Conservation (phyloP, 2,888 invertebrate species). For the Nemotelus pantherinus region DNA sequence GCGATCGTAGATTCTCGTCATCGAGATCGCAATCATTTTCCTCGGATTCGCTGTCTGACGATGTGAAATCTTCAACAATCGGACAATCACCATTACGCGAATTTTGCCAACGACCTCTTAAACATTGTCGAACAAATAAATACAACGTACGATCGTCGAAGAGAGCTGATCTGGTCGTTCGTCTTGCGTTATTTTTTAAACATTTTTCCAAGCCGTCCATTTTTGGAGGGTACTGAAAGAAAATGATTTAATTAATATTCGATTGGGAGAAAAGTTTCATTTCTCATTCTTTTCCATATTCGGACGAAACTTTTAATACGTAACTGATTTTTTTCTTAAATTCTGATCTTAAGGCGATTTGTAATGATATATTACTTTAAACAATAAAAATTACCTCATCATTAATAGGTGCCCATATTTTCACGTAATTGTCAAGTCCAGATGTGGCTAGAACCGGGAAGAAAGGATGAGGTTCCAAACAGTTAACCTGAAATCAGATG, state of each 20-base stretch:
- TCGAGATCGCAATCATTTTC: slow-evolving; percentile 44
- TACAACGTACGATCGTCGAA: slow-evolving; percentile 59
- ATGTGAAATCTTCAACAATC: slow-evolving; percentile 23
- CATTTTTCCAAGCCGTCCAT: slow-evolving; percentile 57
- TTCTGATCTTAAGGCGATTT: no score
- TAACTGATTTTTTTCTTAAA: no score
- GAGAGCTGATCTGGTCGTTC: slow-evolving; percentile 52
- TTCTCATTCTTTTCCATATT: no score
- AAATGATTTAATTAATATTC: background rate
- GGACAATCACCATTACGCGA: slow-evolving; percentile 42
- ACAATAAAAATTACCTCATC: slow-evolving; percentile 61
- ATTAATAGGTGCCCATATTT: slow-evolving; percentile 87
- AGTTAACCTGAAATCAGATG: slow-evolving; percentile 69
- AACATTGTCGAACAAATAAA: slow-evolving; percentile 59
- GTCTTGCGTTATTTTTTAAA: slow-evolving; percentile 58
- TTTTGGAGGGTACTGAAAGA: slow-evolving; percentile 55
- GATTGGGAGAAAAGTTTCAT: no score
- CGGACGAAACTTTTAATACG: no score
- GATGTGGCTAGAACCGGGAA: slow-evolving; percentile 85
- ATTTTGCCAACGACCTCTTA: slow-evolving; percentile 53
- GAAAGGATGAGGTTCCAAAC: slow-evolving; percentile 89
- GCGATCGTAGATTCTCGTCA: slow-evolving; percentile 52
- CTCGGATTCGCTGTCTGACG: slow-evolving; percentile 47
- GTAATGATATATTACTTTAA: no score
- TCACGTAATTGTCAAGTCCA: slow-evolving; percentile 91